Conservation (phyloP, 2,113 vertebrate genomes). For the Microcebus murinus region DNA sequence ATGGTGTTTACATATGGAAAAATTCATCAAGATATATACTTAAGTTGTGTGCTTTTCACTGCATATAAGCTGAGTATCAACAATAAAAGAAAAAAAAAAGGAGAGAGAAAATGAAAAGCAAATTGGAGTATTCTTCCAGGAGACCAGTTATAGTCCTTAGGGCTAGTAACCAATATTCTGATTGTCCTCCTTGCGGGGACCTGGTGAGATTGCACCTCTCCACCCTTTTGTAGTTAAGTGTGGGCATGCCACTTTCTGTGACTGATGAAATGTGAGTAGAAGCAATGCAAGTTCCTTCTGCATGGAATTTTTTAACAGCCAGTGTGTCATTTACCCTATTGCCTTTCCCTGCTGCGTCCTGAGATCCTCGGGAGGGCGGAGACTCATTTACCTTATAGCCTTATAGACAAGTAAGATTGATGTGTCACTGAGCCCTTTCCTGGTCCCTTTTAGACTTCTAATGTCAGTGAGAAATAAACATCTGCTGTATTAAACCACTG, state of each 20-base stretch:
- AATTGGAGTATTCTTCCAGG: background rate
- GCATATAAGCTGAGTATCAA: background rate
- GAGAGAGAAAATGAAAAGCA: background rate
- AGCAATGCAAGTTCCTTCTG: background rate
- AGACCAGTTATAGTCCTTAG: background rate
- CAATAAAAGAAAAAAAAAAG: background rate
- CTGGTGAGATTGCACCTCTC: background rate
- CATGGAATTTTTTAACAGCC: background rate
- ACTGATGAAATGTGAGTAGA: background rate
- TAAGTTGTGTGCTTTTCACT: background rate
- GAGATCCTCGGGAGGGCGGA: background rate
- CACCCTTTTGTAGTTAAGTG: background rate
- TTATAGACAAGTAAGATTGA: background rate
- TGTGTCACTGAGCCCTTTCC: background rate
- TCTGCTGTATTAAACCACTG: background rate
- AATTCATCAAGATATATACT: background rate
- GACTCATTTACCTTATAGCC: background rate
- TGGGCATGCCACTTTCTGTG: background rate
- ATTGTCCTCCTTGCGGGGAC: background rate
- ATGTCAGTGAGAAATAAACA: background rate
- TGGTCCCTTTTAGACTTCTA: background rate
- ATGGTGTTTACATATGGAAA: background rate
- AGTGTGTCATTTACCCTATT: background rate
- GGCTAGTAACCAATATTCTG: background rate
- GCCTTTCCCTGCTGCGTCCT: background rate